phyloP scores from a whole-genome alignment of 1,140 invertebrate species.

The Macrotrachela quadricornifera region DNA sequence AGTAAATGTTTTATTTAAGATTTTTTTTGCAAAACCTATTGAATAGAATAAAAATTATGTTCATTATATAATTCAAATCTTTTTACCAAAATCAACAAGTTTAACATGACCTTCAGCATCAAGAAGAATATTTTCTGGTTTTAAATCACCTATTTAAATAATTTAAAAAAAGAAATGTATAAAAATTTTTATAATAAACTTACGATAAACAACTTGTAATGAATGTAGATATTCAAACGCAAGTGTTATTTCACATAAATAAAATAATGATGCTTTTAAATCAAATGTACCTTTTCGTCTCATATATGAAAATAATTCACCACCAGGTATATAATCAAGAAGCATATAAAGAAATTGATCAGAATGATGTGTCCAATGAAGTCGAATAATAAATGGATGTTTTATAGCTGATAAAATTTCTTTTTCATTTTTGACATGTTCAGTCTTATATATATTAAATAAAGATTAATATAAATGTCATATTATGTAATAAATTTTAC shows the following conservation, averaged over 20 bases:
- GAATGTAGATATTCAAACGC: constrained; percentile 79
- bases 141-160: constrained; percentile 38
- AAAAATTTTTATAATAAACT: background rate
- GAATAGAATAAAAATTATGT: no score
- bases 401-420: constrained; percentile 52
- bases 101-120: constrained; percentile 78
- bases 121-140: constrained; percentile 59
- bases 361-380: constrained; percentile 55
- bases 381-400: constrained; percentile 56
- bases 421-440: constrained; percentile 83
- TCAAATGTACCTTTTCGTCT: constrained; percentile 59
- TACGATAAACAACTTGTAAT: constrained; percentile 55
- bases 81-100: constrained; percentile 71
- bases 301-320: constrained; percentile 81
- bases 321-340: constrained; percentile 67
- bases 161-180: background rate
- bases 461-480: no score
- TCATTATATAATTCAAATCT: no score
- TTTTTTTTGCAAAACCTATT: no score
- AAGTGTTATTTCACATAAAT: constrained; percentile 72
- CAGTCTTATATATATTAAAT: constrained; percentile 47
- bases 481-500: no score
- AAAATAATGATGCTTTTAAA: constrained; percentile 65
- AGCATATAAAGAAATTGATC: constrained; percentile 65
- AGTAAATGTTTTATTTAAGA: constrained; percentile 62